These are phyloP conservation scores for Nephrocerus scutellatus DNA, from an alignment of 2,888 invertebrate species.

Conservation along the genomic window DNA sequence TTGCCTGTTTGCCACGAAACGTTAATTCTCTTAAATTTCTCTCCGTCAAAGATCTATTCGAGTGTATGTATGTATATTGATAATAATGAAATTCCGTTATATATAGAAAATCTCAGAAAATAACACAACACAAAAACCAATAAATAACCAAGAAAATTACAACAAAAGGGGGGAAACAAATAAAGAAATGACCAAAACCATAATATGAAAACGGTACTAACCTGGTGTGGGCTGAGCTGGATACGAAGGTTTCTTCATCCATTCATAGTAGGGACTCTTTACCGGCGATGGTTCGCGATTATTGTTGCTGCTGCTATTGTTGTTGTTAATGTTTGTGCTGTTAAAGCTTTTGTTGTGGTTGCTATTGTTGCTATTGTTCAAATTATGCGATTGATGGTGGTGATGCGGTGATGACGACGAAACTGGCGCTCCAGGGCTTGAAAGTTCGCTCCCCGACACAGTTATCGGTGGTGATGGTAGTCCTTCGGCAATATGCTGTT, in stretches of 20 bases:
- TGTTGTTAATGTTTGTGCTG: constrained; percentile 15
- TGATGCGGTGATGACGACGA: constrained; percentile 42
- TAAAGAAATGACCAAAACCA: background rate
- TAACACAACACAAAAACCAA: no score
- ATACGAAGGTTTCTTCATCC: constrained; percentile 88
- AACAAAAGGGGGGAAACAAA: background rate
- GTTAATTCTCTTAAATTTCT: no score
- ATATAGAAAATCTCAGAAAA: no score
- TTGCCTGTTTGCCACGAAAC: no score
- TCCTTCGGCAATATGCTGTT: constrained; percentile 38
- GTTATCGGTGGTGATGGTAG: constrained; percentile 56
- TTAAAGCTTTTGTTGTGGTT: constrained; percentile 22
- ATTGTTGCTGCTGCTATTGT: constrained; percentile 27
- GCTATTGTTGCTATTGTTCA: constrained; percentile 62
- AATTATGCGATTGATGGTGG: constrained; percentile 40
- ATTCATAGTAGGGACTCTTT: constrained; percentile 72
- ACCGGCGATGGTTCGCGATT: constrained; percentile 62
- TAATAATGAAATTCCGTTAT: no score
- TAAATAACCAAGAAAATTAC: background rate
- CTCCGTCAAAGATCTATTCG: no score
- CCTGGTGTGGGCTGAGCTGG: constrained; percentile 80
- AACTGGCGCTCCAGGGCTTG: constrained; percentile 52
- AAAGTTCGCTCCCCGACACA: constrained; percentile 54
- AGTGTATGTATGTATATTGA: no score
- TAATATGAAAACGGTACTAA: constrained; percentile 37